Conservation (phyloP, 2,888 invertebrate species). For the Spisula subtruncata region DNA sequence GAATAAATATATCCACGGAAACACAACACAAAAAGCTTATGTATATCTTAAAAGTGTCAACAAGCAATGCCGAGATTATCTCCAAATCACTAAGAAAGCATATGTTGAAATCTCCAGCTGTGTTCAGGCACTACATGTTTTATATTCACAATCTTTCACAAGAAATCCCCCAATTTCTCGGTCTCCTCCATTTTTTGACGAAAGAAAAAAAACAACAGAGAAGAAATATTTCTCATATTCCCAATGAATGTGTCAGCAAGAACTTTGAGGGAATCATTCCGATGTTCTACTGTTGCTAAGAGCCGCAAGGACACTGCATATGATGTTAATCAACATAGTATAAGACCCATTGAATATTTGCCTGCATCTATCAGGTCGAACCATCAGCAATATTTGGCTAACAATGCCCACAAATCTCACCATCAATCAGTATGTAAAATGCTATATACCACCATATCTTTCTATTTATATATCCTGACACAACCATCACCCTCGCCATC, state of each 20-base stretch:
- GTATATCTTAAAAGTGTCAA: conserved; percentile 39
- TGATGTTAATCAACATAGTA: background rate
- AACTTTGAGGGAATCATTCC: background rate
- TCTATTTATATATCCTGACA: background rate
- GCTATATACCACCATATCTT: background rate
- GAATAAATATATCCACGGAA: conserved; percentile 11
- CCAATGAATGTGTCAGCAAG: conserved; percentile 14
- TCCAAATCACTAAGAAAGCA: conserved; percentile 25
- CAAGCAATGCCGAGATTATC: background rate
- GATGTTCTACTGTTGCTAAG: background rate
- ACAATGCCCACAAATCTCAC: conserved; percentile 22
- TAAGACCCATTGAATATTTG: background rate
- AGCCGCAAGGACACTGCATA: background rate
- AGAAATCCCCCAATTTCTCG: conserved; percentile 22
- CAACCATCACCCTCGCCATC: background rate
- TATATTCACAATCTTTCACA: background rate
- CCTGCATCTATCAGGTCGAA: background rate
- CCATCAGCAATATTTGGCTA: background rate
- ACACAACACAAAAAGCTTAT: conserved; percentile 28
- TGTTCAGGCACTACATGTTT: conserved; percentile 16
- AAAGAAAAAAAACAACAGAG: conserved; percentile 11
- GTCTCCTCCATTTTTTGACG: background rate
- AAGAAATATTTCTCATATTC: background rate
- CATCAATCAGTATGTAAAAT: background rate
- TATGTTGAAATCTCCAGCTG: conserved; percentile 33